These are phyloP conservation scores for Pedicia rivosa DNA, from an alignment of 2,888 invertebrate species.

Conservation along the genomic window DNA sequence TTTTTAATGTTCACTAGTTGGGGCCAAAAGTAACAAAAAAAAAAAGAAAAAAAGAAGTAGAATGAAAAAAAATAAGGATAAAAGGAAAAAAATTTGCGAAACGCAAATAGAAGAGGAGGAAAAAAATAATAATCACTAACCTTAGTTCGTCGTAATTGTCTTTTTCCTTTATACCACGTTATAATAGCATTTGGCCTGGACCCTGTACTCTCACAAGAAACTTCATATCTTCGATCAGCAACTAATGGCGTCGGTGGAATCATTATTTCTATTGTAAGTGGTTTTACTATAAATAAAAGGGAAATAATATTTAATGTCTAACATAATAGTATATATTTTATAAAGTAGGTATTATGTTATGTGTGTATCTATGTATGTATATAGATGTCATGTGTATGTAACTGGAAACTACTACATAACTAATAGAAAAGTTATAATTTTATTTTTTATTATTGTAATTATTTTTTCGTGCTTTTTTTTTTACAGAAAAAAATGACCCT, in stretches of 20 bases:
- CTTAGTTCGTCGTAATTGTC: slow-evolving; percentile 54
- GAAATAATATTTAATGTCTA: too few relatives aligned
- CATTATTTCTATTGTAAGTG: slow-evolving; percentile 54
- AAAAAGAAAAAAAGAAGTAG: not conserved
- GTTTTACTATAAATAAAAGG: slow-evolving; percentile 43
- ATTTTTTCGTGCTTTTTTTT: too few relatives aligned
- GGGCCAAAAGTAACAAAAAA: too few relatives aligned
- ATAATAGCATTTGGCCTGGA: slow-evolving; percentile 63
- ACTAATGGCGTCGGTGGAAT: slow-evolving; percentile 45
- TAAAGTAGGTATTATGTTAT: too few relatives aligned
- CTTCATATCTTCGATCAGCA: slow-evolving; percentile 58
- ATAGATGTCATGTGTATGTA: too few relatives aligned
- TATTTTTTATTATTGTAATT: too few relatives aligned
- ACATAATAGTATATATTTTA: too few relatives aligned
- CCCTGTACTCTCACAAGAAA: slow-evolving; percentile 61
- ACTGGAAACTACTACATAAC: too few relatives aligned
- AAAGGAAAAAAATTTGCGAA: not conserved
- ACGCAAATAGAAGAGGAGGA: not conserved
- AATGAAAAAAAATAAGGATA: not conserved
- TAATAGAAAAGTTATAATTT: too few relatives aligned
- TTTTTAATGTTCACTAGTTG: too few relatives aligned
- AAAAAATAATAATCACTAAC: slow-evolving; percentile 28
- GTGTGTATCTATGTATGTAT: too few relatives aligned
- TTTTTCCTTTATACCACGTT: slow-evolving; percentile 68
- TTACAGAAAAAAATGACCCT: too few relatives aligned